Base-by-base conservation (phyloP, 2,888 invertebrate species). In the Epinotia demarniana region DNA sequence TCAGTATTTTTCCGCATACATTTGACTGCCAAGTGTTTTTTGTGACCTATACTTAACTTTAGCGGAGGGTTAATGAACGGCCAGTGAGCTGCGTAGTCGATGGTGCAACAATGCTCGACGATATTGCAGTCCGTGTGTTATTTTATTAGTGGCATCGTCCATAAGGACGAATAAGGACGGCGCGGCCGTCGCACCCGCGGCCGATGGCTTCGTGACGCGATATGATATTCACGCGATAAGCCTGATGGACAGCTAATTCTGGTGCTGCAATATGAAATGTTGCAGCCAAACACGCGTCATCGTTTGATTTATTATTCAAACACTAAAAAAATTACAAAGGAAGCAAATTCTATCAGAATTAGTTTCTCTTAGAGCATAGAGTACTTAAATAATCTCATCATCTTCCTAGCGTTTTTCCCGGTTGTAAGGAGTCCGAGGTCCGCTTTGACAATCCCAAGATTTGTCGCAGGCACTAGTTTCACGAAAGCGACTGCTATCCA, bases 121-220 rank as follows among this genome's bases (percentile, higher is more conserved):
- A 73, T 81, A 78, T 78, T 70, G 78, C 76, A 73, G 77, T 77
- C 81, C 77, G 80, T 83, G 80, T 83, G 83, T 82, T 81, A 80
- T 79, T 70, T 82, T 81, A 80, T 79, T 70, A 73, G 80, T 81
- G 83, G 82, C 85, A 81, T 84, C 82, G 85, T 78, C 83, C 86
- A 84, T 84, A 86, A 92, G 92, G 92, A 89, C 91, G 88, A 83
- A 81, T 79, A 90, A 92, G 91, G 92, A 90, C 91, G 88, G 77
- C 79, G 83, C 85, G 92, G 89, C 79, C 92, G 87, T 84, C 90
- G 91, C 87, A 82, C 91, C 85, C 90, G 83, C 80, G 81, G 79
- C 81, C 81, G 83, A 80, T 77, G 78, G 76, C 77, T 75, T 71
- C 76, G 79, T 75, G 80, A 81, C 81, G 79, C 81, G 79, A 80